Conservation (phyloP, 2,797 vertebrate species). For the Pangasius djambal region DNA sequence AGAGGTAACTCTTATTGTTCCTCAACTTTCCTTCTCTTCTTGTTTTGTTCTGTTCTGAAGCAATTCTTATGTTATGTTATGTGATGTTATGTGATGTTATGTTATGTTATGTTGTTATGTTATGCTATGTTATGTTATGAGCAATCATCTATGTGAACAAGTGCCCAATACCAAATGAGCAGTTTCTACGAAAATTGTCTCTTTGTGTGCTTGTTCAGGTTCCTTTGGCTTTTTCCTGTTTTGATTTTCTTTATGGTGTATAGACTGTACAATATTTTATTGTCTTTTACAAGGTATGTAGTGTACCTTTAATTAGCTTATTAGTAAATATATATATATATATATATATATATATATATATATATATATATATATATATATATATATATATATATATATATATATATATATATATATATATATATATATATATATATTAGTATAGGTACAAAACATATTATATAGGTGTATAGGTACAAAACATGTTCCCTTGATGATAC, state of each 20-base stretch:
- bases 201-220: not conserved
- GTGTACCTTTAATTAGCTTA: not conserved
- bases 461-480: not conserved
- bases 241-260: not conserved
- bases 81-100: not conserved
- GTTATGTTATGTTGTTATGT: no score
- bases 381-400: no score
- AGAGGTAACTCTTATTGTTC: conserved; percentile 69
- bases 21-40: not conserved
- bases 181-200: not conserved
- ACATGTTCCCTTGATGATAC: not conserved
- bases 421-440: no score
- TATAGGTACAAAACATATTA: no score
- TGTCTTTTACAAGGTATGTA: not conserved
- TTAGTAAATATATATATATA: not conserved
- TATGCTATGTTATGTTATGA: not conserved
- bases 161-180: not conserved
- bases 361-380: no score
- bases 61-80: not conserved
- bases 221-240: not conserved
- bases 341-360: no score
- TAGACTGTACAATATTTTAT: not conserved
- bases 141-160: not conserved
- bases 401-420: no score
- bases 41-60: not conserved